phyloP scores from a whole-genome alignment of 2,113 vertebrate genomes.

The Limnothrissa miodon region DNA sequence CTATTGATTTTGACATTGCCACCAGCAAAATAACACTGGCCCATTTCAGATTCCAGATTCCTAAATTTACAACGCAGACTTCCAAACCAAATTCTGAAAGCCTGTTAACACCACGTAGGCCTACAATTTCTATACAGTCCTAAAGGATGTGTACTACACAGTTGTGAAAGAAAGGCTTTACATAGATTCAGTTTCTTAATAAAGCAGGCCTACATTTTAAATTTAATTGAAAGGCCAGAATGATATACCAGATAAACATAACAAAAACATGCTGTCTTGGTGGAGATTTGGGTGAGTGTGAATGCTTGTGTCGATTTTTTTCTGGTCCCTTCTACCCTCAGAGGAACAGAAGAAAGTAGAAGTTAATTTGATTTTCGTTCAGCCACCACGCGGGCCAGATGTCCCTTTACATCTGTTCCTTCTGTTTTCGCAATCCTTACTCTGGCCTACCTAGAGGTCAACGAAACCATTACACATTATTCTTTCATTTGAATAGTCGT shows the following conservation, averaged over 20 bases:
- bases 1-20: conserved; percentile 84
- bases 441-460: not conserved
- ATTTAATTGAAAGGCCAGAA: no score
- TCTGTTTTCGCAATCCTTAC: not conserved
- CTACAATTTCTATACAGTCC: no score
- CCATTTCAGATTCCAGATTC: not conserved
- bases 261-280: not conserved
- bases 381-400: not conserved
- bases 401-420: not conserved
- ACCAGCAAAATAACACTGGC: conserved; percentile 60
- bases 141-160: no score
- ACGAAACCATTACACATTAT: not conserved
- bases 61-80: no score
- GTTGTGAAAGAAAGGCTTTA: no score
- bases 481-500: not conserved
- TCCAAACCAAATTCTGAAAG: not conserved
- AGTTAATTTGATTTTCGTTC: not conserved
- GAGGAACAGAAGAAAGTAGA: not conserved
- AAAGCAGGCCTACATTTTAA: no score
- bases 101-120: no score
- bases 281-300: not conserved
- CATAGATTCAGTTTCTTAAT: no score
- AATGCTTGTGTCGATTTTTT: not conserved
- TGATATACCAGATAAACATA: no score
- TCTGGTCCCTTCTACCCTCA: not conserved